Evolutionary conservation across 2,113 vertebrate species (phyloP).

Genomic region (Sander lucioperca): DNA sequence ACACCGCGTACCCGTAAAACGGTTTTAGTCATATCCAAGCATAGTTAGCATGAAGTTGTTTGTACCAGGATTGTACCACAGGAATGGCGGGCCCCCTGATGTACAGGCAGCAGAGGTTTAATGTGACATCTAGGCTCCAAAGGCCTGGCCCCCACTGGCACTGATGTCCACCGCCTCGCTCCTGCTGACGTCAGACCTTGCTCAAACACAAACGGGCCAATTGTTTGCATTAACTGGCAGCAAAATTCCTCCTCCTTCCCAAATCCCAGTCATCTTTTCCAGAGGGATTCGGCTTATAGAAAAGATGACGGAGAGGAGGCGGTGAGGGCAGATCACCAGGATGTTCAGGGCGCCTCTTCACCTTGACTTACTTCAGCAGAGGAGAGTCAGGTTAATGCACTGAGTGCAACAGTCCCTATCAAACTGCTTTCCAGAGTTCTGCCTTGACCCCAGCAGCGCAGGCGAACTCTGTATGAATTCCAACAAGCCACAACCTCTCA

Average conservation of each 20-base stretch:
- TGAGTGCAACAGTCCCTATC: background rate
- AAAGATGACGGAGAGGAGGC: conserved; percentile 22
- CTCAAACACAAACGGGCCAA: conserved; percentile 68
- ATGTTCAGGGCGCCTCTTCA: background rate
- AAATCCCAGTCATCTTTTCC: conserved; percentile 63
- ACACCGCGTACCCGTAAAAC: conserved; percentile 3
- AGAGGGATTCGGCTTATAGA: conserved; percentile 39
- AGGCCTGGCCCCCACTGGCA: conserved; percentile 46
- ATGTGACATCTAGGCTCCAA: conserved; percentile 55
- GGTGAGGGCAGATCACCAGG: background rate
- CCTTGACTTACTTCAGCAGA: conserved; percentile 15
- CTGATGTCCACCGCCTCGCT: conserved; percentile 36
- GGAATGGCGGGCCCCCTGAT: conserved; percentile 41
- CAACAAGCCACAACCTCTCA: conserved; percentile 46
- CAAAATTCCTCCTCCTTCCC: conserved; percentile 47
- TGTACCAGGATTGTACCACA: conserved; percentile 19
- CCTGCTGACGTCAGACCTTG: conserved; percentile 70
- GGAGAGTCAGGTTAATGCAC: background rate
- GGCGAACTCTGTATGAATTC: conserved; percentile 47
- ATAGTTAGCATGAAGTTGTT: conserved; percentile 24
- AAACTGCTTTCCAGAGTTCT: conserved; percentile 36
- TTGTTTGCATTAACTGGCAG: conserved; percentile 72
- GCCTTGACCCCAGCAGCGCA: conserved; percentile 42
- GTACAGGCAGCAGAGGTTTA: conserved; percentile 48
- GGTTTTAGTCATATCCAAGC: conserved; percentile 6